Conservation (phyloP, 2,113 vertebrate genomes). For the Albula goreensis region DNA sequence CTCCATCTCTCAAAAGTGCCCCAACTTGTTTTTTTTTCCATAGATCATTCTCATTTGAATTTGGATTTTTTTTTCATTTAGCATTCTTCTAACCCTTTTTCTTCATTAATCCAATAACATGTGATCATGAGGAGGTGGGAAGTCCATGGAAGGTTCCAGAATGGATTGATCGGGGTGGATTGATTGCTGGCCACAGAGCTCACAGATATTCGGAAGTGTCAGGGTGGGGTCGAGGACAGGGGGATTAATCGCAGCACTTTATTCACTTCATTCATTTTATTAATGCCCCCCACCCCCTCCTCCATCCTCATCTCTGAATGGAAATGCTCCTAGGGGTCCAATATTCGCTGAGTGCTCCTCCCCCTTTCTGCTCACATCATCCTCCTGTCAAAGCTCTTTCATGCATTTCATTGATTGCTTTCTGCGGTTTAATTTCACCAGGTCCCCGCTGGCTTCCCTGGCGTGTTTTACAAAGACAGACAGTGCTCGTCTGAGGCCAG, state of each 20-base stretch:
- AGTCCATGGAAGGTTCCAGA: background rate
- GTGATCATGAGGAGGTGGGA: background rate
- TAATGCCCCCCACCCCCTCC: background rate
- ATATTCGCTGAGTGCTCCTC: background rate
- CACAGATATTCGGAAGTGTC: background rate
- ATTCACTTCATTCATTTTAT: background rate
- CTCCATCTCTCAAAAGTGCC: too few species aligned
- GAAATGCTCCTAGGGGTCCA: background rate
- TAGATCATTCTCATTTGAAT: background rate
- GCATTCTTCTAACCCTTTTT: too few species aligned
- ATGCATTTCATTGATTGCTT: background rate
- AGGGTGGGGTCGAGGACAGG: conserved; percentile 2
- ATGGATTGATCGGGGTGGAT: background rate
- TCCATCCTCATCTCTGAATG: background rate
- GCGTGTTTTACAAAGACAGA: background rate
- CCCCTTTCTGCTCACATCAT: background rate
- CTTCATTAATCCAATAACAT: background rate
- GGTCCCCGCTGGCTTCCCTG: background rate
- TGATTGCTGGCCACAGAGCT: background rate
- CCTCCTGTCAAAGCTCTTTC: background rate
- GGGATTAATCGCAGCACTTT: background rate
- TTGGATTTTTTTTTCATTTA: background rate
- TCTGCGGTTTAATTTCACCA: background rate
- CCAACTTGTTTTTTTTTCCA: too few species aligned
- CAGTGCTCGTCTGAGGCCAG: background rate